phyloP scores from a whole-genome alignment of 1,140 invertebrate genomes.

The Leucophenga varia region DNA sequence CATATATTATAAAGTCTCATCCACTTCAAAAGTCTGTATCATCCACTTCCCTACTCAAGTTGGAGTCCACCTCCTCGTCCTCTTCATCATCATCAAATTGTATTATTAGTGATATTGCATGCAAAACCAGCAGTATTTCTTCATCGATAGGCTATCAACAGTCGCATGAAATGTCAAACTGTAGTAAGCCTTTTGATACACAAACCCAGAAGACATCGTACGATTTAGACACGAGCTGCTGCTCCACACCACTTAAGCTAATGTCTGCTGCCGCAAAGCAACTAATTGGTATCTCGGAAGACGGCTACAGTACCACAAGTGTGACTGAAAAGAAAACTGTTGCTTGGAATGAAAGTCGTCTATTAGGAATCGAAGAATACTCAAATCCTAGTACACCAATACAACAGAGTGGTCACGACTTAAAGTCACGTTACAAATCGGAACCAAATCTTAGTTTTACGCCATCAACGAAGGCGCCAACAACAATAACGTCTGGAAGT shows the following conservation, averaged over 20 bases:
- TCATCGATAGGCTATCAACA: constrained; percentile 44
- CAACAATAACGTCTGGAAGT: constrained; percentile 7
- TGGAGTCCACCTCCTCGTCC: constrained; percentile 17
- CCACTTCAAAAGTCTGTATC: constrained; percentile 51
- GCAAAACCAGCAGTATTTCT: constrained; percentile 28
- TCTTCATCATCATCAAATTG: constrained; percentile 31
- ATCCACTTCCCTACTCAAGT: constrained; percentile 40
- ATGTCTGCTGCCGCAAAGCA: constrained; percentile 40
- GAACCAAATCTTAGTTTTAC: constrained; percentile 48
- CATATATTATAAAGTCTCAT: constrained; percentile 21
- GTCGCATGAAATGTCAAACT: constrained; percentile 31
- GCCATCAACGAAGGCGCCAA: constrained; percentile 13
- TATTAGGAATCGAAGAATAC: constrained; percentile 45
- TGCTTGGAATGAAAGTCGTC: constrained; percentile 39
- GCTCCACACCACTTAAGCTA: constrained; percentile 40
- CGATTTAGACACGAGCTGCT: constrained; percentile 31
- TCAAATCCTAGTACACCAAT: constrained; percentile 45
- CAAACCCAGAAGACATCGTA: no score
- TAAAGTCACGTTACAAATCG: constrained; percentile 44
- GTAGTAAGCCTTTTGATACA: no score
- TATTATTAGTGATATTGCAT: constrained; percentile 16
- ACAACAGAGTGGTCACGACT: constrained; percentile 27
- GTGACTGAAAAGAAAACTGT: constrained; percentile 38
- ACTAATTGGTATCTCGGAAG: constrained; percentile 22
- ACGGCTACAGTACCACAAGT: no score